Conservation (phyloP, 1,140 invertebrate species). For the Portunus trituberculatus region DNA sequence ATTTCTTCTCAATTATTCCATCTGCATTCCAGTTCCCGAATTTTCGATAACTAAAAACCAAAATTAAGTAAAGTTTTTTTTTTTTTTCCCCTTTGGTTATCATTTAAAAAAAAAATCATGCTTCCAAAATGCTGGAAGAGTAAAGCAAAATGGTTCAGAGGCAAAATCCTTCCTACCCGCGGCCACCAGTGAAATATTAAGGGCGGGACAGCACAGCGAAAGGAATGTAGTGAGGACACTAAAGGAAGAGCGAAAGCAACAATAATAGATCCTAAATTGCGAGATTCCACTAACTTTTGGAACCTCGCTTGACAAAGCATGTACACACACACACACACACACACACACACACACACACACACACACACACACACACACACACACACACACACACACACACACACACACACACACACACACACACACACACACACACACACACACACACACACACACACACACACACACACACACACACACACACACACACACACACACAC, state of each 20-base stretch:
- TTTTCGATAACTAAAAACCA: no score
- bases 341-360: no score
- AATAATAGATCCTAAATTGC: background rate
- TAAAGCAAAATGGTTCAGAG: background rate
- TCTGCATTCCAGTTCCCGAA: background rate
- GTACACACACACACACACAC: no score
- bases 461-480: no score
- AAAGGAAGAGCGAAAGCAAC: background rate
- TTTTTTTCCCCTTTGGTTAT: background rate
- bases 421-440: no score
- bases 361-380: no score
- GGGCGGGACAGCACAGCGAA: background rate
- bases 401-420: no score
- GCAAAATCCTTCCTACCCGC: background rate
- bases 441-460: no score
- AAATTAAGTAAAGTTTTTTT: no score
- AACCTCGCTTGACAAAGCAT: background rate
- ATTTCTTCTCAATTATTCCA: background rate
- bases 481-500: no score
- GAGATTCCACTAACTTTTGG: background rate
- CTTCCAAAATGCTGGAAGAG: background rate
- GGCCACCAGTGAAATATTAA: slow-evolving; percentile 2
- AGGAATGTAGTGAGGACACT: background rate
- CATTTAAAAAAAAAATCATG: background rate
- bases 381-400: no score